phyloP scores from a whole-genome alignment of 2,888 invertebrate species.

The Allygus modestus region DNA sequence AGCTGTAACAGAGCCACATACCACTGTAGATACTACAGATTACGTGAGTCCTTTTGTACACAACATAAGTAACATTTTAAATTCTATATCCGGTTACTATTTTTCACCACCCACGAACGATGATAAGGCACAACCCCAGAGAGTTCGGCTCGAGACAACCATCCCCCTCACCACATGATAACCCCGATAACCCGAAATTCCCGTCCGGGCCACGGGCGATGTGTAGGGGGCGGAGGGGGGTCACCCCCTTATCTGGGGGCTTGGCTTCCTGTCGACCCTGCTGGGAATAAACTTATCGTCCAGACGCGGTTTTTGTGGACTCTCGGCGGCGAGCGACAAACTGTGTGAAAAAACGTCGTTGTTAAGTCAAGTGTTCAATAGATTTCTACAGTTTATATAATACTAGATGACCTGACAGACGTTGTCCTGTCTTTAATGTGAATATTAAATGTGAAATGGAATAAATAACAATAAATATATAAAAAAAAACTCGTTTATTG shows the following conservation, averaged over 20 bases:
- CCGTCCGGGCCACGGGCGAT: not conserved
- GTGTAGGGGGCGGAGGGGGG: not conserved
- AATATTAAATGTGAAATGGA: no score
- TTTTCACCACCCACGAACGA: not conserved
- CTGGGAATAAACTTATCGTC: slow-evolving; percentile 14
- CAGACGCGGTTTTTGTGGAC: not conserved
- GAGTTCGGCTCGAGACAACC: not conserved
- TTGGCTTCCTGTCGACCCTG: slow-evolving; percentile 1
- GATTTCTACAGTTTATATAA: no score
- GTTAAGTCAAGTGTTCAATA: no score
- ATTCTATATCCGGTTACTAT: no score
- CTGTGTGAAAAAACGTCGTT: not conserved
- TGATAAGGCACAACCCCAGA: not conserved
- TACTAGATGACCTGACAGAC: no score
- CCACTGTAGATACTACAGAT: no score
- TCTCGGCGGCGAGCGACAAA: not conserved
- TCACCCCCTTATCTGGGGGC: not conserved
- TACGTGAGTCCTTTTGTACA: no score
- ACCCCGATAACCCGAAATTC: slow-evolving; percentile 31
- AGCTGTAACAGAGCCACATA: no score
- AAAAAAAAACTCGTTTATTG: no score
- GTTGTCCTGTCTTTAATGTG: no score
- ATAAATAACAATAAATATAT: no score
- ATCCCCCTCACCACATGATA: not conserved
- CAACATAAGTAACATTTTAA: no score